A percentile compares a stretch with the other conserved stretches of the same genome.
phyloP scores from a whole-genome alignment of 2,797 vertebrate species.

The Schizopygopsis malacanthus region DNA sequence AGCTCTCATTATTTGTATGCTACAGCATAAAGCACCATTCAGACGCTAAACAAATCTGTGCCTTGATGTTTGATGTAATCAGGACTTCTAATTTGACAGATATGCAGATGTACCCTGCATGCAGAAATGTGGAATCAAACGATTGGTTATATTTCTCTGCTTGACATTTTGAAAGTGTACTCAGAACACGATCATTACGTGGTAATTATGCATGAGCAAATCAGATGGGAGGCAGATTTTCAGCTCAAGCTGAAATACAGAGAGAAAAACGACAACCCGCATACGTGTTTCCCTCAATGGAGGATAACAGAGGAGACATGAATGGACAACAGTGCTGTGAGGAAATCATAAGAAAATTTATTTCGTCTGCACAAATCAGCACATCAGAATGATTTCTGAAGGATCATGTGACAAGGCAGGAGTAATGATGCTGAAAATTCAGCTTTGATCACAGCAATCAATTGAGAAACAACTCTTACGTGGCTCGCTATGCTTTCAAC shows the following conservation, averaged over 20 bases:
- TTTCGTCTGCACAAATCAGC: neutral
- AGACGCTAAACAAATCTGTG: slow-evolving; percentile 56
- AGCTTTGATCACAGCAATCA: no score
- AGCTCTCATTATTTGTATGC: slow-evolving; percentile 60
- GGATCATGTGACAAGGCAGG: no score
- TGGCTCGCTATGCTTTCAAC: no score
- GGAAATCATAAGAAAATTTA: neutral
- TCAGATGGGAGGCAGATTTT: slow-evolving; percentile 51
- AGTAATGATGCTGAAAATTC: no score
- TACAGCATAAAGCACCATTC: slow-evolving; percentile 53
- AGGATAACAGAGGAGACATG: slow-evolving; percentile 1
- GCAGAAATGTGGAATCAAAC: slow-evolving; percentile 47
- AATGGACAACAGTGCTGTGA: neutral
- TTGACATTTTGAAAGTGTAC: slow-evolving; percentile 53
- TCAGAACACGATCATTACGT: slow-evolving; percentile 46
- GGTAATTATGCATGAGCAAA: slow-evolving; percentile 60
- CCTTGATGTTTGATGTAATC: slow-evolving; percentile 53
- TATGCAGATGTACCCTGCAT: slow-evolving; percentile 21
- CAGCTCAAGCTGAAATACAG: slow-evolving; percentile 40
- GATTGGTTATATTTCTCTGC: slow-evolving; percentile 48
- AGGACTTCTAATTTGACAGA: slow-evolving; percentile 46
- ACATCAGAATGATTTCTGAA: no score
- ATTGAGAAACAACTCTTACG: no score
- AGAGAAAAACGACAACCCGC: slow-evolving; percentile 4
- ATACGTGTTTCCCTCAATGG: neutral